Evolutionary conservation across 2,888 invertebrate species (phyloP), one percentile per base, ranked within the genome.

Genomic region (Melinaea marsaeus): DNA sequence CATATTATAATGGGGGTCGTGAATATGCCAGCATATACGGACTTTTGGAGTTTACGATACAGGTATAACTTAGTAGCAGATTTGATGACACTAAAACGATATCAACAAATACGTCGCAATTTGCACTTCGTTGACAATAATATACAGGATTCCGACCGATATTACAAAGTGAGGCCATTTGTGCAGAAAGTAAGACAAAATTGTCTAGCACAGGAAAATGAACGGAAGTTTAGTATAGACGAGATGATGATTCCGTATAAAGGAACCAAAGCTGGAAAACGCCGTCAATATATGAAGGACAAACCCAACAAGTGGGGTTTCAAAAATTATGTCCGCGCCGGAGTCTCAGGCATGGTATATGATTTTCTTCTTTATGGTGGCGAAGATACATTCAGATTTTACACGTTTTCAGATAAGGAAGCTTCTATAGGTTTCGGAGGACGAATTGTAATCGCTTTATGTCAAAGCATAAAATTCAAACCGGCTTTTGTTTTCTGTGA

Each of bases 241-340:
- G 77, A 80, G 64, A 76, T 78, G 75, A 78, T 78, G 74, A 65
- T 79, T 4, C 70, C 73, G 2, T 78, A 78, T 58, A 79, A 79
- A 68, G 76, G 77, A 0, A 70, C 55, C n/a, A 74, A 71, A 68
- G 77, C 78, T n/a, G 78, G 76, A 2, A 70, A 57, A 35, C 61
- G 76, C 7, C 66, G 66, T 22, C 77, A 79, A 60, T 80, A 76
- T 57, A 70, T 76, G 33, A 72, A 71, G 66, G 73, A 72, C 33
- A 79, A 79, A 64, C 77, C 78, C n/a, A 70, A 70, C 9, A 77
- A 77, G 66, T 78, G 77, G 78, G 79, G 69, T 2, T 77, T 75
- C 58, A 77, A 79, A 65, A 69, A 73, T 47, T 71, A 75, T 55
- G 73, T 76, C 9, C 61, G 76, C 4, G 74, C 75, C 46, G 75